These are phyloP conservation scores for Calliphora vomitoria DNA, from an alignment of 2,888 invertebrate species.

Conservation along the genomic window DNA sequence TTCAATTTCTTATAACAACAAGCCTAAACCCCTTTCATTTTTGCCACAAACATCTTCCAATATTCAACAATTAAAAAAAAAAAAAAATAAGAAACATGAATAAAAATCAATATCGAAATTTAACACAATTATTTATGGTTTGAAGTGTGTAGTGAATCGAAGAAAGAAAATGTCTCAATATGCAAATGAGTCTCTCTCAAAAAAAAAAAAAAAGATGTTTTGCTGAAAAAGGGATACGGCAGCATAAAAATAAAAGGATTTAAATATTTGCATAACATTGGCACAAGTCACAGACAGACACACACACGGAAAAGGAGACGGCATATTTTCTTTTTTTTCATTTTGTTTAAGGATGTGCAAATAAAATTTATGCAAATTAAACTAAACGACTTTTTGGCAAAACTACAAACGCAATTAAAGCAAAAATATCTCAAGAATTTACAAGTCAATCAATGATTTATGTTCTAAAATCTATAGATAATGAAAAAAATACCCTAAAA, in stretches of 20 bases:
- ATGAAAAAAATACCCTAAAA: conserved; percentile 11
- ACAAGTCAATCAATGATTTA: conserved; percentile 62
- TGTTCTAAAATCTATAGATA: conserved; percentile 42
- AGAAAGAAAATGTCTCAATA: conserved; percentile 57
- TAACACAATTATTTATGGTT: conserved; percentile 67
- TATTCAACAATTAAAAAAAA: conserved; percentile 10
- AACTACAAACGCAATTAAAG: conserved; percentile 60
- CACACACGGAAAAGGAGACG: conserved; percentile 9
- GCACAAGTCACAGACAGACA: conserved; percentile 77
- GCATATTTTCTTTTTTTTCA: neutral
- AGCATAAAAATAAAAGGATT: conserved; percentile 69
- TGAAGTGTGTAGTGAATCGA: conserved; percentile 52
- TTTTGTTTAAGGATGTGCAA: conserved; percentile 61
- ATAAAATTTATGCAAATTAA: conserved; percentile 69
- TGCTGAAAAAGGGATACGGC: conserved; percentile 72
- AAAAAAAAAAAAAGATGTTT: conserved; percentile 18
- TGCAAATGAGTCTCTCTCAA: conserved; percentile 69
- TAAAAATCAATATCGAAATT: conserved; percentile 61
- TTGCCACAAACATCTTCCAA: neutral
- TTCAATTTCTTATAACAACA: conserved; percentile 57
- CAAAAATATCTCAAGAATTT: conserved; percentile 29
- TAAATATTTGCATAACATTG: conserved; percentile 76
- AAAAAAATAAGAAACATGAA: conserved; percentile 14
- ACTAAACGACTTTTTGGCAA: conserved; percentile 63
- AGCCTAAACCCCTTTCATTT: neutral